Conservation (phyloP, 2,797 vertebrate species). For the Neomorphus geoffroyi region DNA sequence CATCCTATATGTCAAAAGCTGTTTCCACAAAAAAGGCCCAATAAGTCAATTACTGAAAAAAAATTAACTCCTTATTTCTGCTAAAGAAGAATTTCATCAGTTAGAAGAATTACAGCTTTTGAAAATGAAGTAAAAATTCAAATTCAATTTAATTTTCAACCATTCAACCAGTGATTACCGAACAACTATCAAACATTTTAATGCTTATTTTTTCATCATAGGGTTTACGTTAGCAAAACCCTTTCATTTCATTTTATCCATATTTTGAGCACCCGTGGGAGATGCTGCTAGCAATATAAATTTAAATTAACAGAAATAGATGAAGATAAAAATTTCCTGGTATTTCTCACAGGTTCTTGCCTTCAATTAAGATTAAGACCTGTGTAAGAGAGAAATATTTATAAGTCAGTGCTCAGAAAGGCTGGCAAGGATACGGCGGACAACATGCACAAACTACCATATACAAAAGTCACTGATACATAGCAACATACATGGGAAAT, state of each 20-base stretch:
- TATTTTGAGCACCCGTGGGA: background rate
- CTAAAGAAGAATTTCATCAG: background rate
- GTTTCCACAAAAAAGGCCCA: background rate
- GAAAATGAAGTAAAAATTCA: background rate
- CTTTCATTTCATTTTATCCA: background rate
- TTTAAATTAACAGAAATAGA: background rate
- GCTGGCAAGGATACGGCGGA: background rate
- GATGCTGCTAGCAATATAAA: background rate
- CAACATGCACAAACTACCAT: background rate
- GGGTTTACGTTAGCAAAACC: background rate
- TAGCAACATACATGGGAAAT: background rate
- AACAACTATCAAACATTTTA: background rate
- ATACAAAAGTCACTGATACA: background rate
- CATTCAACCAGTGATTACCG: background rate
- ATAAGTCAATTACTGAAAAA: background rate
- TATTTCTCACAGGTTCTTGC: background rate
- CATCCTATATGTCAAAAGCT: background rate
- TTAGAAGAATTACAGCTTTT: background rate
- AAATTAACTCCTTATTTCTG: background rate
- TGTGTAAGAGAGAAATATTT: background rate
- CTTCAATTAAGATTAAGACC: background rate
- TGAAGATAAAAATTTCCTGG: background rate
- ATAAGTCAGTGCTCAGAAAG: background rate
- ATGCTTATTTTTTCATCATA: background rate
- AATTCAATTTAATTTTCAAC: background rate